Base-by-base conservation (phyloP, 1,140 invertebrate species). In the Chymomyza costata region DNA sequence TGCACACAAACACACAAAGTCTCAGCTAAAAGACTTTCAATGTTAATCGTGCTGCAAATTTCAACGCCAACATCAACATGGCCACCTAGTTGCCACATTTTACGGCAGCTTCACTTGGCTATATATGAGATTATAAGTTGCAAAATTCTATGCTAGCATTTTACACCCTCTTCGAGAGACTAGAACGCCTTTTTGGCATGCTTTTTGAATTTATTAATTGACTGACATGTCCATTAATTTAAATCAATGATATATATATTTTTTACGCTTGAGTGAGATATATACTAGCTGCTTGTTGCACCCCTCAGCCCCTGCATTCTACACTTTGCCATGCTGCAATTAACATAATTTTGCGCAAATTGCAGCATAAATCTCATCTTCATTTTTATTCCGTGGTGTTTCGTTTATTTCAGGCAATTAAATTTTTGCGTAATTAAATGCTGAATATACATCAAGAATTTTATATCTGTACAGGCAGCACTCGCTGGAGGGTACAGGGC, bases 131-230 rank as follows among this genome's bases (percentile, higher is more conserved):
- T n/a, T n/a, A n/a, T n/a, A n/a, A n/a, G n/a, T n/a, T n/a, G n/a
- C n/a, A n/a, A n/a, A n/a, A n/a, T n/a, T n/a, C n/a, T n/a, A n/a
- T n/a, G n/a, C n/a, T n/a, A n/a, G n/a, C n/a, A n/a, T n/a, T 39
- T 17, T 17, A n/a, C 37, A 15, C 37, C 41, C 30, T 11, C 28
- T 6, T 10, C 11, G 19, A 43, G 40, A 35, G 35, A 7, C 39
- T 30, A 45, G 30, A 19, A 44, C 17, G 34, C 17, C 7, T 46
- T 32, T 17, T 38, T 81, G 63, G 54, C 51, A 76, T 81, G 82
- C 57, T 71, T 44, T 68, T 73, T 84, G 73, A 70, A 84, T 84
- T 76, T 84, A 84, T 82, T 84, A 82, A 84, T 84, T 84, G 73
- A 68, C 65, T 84, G 82, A 84, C 82, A 80, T 76, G 62, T 68